Percentiles rank a stretch among this genome's conserved stretches.
These are phyloP conservation scores for Tryphoninae sp. DNA, from an alignment of 2,888 invertebrate genomes.

Conservation along the genomic window DNA sequence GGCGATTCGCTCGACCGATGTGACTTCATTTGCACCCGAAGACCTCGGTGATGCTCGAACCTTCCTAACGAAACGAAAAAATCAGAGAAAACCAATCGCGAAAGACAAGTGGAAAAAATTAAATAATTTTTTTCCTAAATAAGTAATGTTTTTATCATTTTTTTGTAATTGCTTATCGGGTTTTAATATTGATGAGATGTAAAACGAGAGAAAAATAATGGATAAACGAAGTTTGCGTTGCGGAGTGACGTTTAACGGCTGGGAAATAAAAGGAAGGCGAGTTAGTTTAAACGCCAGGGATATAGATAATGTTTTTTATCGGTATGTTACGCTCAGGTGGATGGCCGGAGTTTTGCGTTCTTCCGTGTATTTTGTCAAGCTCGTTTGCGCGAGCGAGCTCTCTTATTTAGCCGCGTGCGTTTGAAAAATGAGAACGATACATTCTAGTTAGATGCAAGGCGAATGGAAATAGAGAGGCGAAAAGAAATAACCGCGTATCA, in stretches of 20 bases:
- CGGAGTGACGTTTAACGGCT: not conserved
- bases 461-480: constrained; percentile 44
- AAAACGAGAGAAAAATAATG: constrained; percentile 10
- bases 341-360: constrained; percentile 54
- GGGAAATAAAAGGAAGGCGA: constrained; percentile 2
- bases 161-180: constrained; percentile 19
- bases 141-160: constrained; percentile 9
- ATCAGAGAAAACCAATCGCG: not conserved
- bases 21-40: constrained; percentile 69
- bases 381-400: constrained; percentile 71
- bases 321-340: not conserved
- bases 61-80: constrained; percentile 19
- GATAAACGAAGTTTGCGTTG: constrained; percentile 3
- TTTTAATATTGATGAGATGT: not conserved
- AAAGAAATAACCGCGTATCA: constrained; percentile 29
- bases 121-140: not conserved
- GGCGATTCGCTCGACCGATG: constrained; percentile 58
- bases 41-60: constrained; percentile 37
- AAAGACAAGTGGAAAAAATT: constrained; percentile 9
- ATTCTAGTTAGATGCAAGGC: constrained; percentile 78
- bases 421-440: constrained; percentile 77
- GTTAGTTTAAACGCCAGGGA: not conserved
- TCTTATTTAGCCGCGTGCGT: constrained; percentile 59
- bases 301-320: constrained; percentile 40
- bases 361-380: constrained; percentile 78